Evolutionary conservation across 53 echinoderm and acorn worm genomes (phyloP).

Genomic region (Henricia sp.): DNA sequence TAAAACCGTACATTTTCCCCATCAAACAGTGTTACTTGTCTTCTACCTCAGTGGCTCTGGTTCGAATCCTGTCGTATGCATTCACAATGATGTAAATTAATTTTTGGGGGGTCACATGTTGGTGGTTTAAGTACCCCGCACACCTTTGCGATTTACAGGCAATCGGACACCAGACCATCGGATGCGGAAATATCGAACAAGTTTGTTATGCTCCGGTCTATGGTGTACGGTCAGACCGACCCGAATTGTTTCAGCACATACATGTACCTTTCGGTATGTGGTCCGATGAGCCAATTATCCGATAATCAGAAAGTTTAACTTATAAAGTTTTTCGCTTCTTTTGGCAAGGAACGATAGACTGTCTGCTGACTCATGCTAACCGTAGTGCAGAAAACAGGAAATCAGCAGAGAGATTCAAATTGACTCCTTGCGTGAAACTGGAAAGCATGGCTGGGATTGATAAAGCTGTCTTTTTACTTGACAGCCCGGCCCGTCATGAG

Average conservation of each 20-base stretch:
- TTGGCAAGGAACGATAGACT: background rate
- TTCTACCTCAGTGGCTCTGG: too few relatives aligned
- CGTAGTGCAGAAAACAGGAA: constrained; percentile 41
- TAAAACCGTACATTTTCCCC: too few relatives aligned
- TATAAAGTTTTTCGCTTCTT: background rate
- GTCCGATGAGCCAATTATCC: background rate
- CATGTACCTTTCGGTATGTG: background rate
- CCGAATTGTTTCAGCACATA: too few relatives aligned
- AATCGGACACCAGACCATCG: too few relatives aligned
- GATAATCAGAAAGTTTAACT: background rate
- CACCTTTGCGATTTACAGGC: too few relatives aligned
- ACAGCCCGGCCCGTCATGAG: background rate
- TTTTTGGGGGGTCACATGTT: background rate
- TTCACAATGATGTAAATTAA: too few relatives aligned
- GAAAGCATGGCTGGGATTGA: constrained; percentile 24
- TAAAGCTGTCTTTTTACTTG: background rate
- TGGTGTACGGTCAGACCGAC: too few relatives aligned
- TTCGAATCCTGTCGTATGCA: too few relatives aligned
- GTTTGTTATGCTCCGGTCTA: background rate
- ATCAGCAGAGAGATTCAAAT: constrained; percentile 36
- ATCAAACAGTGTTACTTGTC: too few relatives aligned
- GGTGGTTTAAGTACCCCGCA: background rate
- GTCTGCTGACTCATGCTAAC: constrained; percentile 34
- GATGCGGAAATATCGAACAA: background rate
- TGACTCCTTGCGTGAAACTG: constrained; percentile 19